Conservation (phyloP, 2,888 invertebrate genomes). For the Eupithecia pulchellata region DNA sequence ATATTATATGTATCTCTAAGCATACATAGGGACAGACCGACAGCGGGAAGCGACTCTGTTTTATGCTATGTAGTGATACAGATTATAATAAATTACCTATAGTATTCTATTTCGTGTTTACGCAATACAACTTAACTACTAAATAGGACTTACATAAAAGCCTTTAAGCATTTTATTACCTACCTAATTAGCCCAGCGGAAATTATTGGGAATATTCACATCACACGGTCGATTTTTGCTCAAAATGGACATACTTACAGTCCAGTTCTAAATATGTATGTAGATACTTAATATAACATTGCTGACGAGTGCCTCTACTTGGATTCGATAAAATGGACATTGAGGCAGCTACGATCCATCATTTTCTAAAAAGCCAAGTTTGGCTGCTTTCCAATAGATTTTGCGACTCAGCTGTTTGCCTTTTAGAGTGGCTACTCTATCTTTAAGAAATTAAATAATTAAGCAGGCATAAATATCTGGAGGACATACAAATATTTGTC, state of each 20-base stretch:
- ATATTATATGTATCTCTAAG: too few relatives aligned
- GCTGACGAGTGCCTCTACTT: not conserved
- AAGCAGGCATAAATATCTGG: not conserved
- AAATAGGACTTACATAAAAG: too few relatives aligned
- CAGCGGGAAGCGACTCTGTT: too few relatives aligned
- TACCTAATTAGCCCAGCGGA: not conserved
- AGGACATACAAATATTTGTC: too few relatives aligned
- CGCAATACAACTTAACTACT: too few relatives aligned
- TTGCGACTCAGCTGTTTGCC: constrained; percentile 7
- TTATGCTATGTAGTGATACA: too few relatives aligned
- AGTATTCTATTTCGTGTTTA: too few relatives aligned
- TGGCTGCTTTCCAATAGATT: constrained; percentile 25
- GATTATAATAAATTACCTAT: too few relatives aligned
- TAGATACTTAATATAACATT: not conserved
- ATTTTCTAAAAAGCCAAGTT: constrained; percentile 10
- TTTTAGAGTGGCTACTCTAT: not conserved
- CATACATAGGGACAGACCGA: too few relatives aligned
- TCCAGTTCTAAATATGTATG: not conserved
- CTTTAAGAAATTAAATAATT: not conserved
- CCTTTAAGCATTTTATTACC: too few relatives aligned
- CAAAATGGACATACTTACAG: not conserved
- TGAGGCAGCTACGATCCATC: not conserved
- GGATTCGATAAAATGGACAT: constrained; percentile 1
- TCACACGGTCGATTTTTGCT: not conserved
- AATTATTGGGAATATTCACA: not conserved